Percentiles rank a stretch among this genome's conserved stretches.
Evolutionary conservation across 2,888 invertebrate genomes (phyloP).

Genomic region (Tillus elongatus): DNA sequence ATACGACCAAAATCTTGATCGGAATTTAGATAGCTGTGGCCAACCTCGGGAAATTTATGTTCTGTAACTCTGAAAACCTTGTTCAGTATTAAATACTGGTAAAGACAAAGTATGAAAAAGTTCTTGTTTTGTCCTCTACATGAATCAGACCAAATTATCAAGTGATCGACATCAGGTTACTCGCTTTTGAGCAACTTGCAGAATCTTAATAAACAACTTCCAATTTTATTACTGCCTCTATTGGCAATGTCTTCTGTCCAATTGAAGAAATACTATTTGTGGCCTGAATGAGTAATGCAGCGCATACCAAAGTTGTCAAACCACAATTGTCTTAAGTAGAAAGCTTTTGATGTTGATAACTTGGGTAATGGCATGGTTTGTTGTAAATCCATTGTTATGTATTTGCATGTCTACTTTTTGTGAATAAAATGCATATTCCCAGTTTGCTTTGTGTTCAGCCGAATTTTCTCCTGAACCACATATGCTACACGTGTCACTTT

Average conservation of each 20-base stretch:
- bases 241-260: slow-evolving; percentile 26
- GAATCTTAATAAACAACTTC: slow-evolving; percentile 19
- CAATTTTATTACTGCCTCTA: slow-evolving; percentile 3
- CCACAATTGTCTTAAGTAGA: slow-evolving; percentile 23
- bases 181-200: slow-evolving; percentile 15
- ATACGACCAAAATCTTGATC: slow-evolving; percentile 30
- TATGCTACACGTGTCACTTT: slow-evolving; percentile 3
- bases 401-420: slow-evolving; percentile 9
- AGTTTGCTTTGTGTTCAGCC: slow-evolving; percentile 1
- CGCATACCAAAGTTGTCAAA: slow-evolving; percentile 21
- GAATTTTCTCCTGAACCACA: not conserved
- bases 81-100: slow-evolving; percentile 16
- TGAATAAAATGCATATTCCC: not conserved
- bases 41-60: slow-evolving; percentile 32
- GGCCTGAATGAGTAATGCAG: slow-evolving; percentile 7
- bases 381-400: slow-evolving; percentile 21
- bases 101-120: not conserved
- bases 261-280: slow-evolving; percentile 15
- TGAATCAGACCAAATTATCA: slow-evolving; percentile 25
- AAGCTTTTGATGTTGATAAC: slow-evolving; percentile 20
- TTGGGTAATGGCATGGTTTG: slow-evolving; percentile 23
- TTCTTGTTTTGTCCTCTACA: slow-evolving; percentile 31
- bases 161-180: slow-evolving; percentile 7
- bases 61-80: slow-evolving; percentile 26
- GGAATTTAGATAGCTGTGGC: slow-evolving; percentile 30